These are phyloP conservation scores for Hydrocynus forskahlii DNA, from an alignment of 2,797 vertebrate species.

Conservation along the genomic window DNA sequence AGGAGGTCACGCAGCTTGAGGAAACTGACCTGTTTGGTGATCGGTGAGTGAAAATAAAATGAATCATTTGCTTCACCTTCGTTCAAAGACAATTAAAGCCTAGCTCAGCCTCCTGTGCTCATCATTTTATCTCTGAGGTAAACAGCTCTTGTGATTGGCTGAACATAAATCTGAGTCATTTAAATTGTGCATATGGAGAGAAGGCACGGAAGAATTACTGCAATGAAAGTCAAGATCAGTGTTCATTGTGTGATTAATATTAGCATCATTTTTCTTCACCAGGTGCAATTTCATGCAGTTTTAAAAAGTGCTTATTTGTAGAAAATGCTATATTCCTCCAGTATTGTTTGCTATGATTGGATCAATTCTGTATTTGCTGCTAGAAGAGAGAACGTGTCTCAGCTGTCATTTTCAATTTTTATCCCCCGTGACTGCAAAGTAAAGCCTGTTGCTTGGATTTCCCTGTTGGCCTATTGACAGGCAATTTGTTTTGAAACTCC, in stretches of 20 bases:
- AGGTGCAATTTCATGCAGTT: neutral
- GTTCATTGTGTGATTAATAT: neutral
- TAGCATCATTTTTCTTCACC: neutral
- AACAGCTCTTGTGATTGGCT: constrained; percentile 38
- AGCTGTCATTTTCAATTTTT: constrained; percentile 8
- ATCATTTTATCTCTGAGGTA: constrained; percentile 33
- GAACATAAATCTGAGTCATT: constrained; percentile 23
- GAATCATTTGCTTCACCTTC: constrained; percentile 50
- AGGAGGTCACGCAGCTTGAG: neutral
- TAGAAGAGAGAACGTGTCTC: neutral
- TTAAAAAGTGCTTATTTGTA: neutral
- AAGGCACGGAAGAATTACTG: no score
- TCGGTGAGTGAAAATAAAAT: constrained; percentile 22
- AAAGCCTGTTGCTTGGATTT: constrained; percentile 1
- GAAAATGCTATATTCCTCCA: neutral
- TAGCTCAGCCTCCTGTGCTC: constrained; percentile 20
- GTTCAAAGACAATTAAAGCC: constrained; percentile 46
- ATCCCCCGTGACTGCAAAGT: neutral
- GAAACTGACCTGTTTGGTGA: neutral
- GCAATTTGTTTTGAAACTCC: neutral
- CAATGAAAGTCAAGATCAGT: neutral
- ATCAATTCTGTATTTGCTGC: neutral
- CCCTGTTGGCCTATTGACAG: constrained; percentile 3
- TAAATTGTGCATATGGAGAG: neutral
- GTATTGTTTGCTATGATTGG: neutral